Conservation (phyloP, 2,888 invertebrate genomes). For the Venustoraphidia nigricollis region DNA sequence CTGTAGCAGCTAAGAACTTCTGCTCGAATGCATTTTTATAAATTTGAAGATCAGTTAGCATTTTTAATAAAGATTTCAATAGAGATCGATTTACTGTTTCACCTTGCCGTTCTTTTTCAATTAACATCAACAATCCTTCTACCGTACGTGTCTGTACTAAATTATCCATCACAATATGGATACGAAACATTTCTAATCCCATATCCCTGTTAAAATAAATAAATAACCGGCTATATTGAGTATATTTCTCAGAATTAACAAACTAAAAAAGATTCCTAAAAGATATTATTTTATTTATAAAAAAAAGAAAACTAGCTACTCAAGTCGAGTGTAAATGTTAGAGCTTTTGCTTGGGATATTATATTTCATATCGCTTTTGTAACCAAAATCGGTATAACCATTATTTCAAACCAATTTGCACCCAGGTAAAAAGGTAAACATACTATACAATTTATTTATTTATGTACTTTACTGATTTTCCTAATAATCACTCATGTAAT, state of each 20-base stretch:
- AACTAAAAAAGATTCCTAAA: background rate
- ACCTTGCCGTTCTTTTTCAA: constrained; percentile 87
- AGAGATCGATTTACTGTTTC: constrained; percentile 86
- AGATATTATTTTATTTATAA: background rate
- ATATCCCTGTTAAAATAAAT: constrained; percentile 59
- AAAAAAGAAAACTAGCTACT: too few species aligned
- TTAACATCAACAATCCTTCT: constrained; percentile 80
- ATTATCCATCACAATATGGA: constrained; percentile 80
- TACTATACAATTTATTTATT: too few species aligned
- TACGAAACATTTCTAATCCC: constrained; percentile 89
- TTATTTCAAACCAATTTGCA: too few species aligned
- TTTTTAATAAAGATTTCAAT: constrained; percentile 83
- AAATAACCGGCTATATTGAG: background rate
- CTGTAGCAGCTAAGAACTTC: constrained; percentile 84
- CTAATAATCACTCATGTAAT: too few species aligned
- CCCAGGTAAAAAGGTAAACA: too few species aligned
- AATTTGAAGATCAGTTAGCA: constrained; percentile 93
- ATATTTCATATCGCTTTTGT: too few species aligned
- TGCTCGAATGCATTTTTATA: constrained; percentile 81
- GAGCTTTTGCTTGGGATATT: too few species aligned
- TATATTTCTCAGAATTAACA: background rate
- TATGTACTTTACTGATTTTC: too few species aligned
- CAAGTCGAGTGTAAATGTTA: too few species aligned
- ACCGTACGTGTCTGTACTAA: constrained; percentile 86
- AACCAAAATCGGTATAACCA: too few species aligned